Evolutionary conservation across 2,888 invertebrate species (phyloP).

Genomic region (Germaria angustata): DNA sequence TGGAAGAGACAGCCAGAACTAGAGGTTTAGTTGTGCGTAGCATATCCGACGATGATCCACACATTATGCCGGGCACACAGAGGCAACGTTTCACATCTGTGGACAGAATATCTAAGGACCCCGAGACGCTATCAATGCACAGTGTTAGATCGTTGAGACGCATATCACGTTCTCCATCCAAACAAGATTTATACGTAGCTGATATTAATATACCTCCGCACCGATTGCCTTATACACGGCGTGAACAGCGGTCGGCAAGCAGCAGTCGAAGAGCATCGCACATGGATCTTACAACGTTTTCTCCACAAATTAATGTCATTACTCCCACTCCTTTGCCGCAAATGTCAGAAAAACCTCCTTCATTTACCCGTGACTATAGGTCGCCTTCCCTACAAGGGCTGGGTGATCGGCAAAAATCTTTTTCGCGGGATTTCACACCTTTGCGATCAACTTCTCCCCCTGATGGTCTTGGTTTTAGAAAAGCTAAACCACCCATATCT

Average conservation of each 20-base stretch:
- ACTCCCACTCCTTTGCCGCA: constrained; percentile 56
- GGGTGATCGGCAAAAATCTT: constrained; percentile 30
- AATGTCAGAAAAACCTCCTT: constrained; percentile 71
- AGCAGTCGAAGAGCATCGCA: constrained; percentile 76
- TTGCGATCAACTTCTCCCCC: constrained; percentile 70
- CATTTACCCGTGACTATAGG: constrained; percentile 70
- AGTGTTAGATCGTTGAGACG: constrained; percentile 77
- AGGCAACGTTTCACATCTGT: constrained; percentile 75
- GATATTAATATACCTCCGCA: constrained; percentile 75
- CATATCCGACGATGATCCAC: constrained; percentile 77
- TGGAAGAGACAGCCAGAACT: constrained; percentile 75
- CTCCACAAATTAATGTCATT: constrained; percentile 67
- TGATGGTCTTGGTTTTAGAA: constrained; percentile 71
- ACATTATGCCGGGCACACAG: constrained; percentile 63
- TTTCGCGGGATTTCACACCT: constrained; percentile 63
- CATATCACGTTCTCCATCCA: constrained; percentile 77
- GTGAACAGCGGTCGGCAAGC: constrained; percentile 74
- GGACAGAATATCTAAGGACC: constrained; percentile 74
- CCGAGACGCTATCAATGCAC: constrained; percentile 76
- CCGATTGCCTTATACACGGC: constrained; percentile 38
- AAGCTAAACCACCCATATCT: constrained; percentile 74
- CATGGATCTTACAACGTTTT: constrained; percentile 72
- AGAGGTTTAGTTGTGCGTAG: constrained; percentile 77
- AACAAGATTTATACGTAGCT: constrained; percentile 77
- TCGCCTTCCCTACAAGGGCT: constrained; percentile 29